A percentile compares a stretch with the other conserved stretches of the same genome.
These are phyloP conservation scores for Ganaspis brasiliensis DNA, from an alignment of 2,888 invertebrate genomes.

Conservation along the genomic window DNA sequence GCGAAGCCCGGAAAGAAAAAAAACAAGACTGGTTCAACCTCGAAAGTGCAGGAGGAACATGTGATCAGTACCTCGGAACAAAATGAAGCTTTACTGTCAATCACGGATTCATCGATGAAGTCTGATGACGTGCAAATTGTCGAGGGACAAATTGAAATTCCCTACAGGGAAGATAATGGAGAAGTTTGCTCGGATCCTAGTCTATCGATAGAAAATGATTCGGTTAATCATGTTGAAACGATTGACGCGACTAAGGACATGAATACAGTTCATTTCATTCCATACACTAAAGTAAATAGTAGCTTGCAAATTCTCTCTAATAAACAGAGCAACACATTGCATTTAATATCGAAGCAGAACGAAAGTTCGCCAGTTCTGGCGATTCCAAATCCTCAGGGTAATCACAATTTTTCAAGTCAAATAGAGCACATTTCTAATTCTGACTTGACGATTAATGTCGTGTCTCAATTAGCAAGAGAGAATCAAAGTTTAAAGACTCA, in stretches of 20 bases:
- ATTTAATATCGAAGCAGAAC: constrained; percentile 75
- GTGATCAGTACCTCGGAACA: constrained; percentile 67
- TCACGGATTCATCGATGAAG: constrained; percentile 46
- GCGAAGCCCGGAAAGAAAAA: constrained; percentile 65
- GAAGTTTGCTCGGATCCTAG: constrained; percentile 34
- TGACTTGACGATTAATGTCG: constrained; percentile 63
- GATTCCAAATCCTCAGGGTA: constrained; percentile 72
- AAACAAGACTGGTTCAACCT: constrained; percentile 56
- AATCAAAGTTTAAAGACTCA: constrained; percentile 41
- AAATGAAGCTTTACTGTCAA: constrained; percentile 50
- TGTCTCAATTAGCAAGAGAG: constrained; percentile 2
- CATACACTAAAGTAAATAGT: constrained; percentile 63
- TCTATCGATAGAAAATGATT: constrained; percentile 47
- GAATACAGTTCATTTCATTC: constrained; percentile 69
- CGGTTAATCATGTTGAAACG: constrained; percentile 51
- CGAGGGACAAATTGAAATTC: constrained; percentile 30
- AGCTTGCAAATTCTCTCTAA: constrained; percentile 57
- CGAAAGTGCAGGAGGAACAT: constrained; percentile 66
- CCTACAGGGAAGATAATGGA: not conserved
- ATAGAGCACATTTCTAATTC: constrained; percentile 64
- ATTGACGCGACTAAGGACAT: constrained; percentile 57
- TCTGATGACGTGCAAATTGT: constrained; percentile 59
- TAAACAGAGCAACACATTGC: constrained; percentile 70
- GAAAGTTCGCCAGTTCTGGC: constrained; percentile 72
- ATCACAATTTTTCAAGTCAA: constrained; percentile 73